Percentiles rank a stretch among this genome's conserved stretches.
phyloP scores from a whole-genome alignment of 2,797 vertebrate genomes.

The Artibeus lituratus region DNA sequence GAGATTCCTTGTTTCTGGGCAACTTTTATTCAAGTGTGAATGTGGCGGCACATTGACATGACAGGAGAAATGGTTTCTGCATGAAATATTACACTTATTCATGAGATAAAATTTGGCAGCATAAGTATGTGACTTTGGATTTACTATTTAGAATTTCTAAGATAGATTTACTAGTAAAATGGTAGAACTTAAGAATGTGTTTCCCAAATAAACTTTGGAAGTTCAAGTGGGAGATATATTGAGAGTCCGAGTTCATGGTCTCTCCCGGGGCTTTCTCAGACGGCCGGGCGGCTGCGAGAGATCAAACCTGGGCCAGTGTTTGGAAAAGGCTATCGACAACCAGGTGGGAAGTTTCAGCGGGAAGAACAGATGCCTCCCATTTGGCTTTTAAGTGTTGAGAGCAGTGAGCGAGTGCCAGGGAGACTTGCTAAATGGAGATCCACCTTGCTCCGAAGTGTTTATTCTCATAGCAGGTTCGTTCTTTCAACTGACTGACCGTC shows the following conservation, averaged over 20 bases:
- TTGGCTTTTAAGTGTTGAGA: conserved; percentile 68
- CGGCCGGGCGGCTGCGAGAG: conserved; percentile 61
- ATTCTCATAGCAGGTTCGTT: conserved; percentile 53
- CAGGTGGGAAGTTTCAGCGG: conserved; percentile 74
- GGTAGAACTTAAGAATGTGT: conserved; percentile 45
- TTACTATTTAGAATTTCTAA: conserved; percentile 21
- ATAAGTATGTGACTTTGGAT: not conserved
- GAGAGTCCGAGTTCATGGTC: conserved; percentile 23
- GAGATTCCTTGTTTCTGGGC: not conserved
- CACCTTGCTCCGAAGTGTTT: conserved; percentile 74
- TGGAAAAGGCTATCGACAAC: conserved; percentile 56
- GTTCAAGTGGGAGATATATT: conserved; percentile 43
- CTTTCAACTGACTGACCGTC: conserved; percentile 36
- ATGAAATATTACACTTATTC: not conserved
- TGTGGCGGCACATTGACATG: not conserved
- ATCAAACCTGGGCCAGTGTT: conserved; percentile 70
- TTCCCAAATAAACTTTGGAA: conserved; percentile 62
- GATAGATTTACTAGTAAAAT: conserved; percentile 39
- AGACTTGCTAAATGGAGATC: conserved; percentile 53
- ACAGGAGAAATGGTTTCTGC: not conserved
- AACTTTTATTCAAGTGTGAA: not conserved
- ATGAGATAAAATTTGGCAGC: not conserved
- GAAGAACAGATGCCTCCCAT: conserved; percentile 61
- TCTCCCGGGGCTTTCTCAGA: conserved; percentile 28
- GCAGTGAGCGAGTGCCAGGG: conserved; percentile 45